phyloP scores from a whole-genome alignment of 2,113 vertebrate genomes.

The Geococcyx californianus region DNA sequence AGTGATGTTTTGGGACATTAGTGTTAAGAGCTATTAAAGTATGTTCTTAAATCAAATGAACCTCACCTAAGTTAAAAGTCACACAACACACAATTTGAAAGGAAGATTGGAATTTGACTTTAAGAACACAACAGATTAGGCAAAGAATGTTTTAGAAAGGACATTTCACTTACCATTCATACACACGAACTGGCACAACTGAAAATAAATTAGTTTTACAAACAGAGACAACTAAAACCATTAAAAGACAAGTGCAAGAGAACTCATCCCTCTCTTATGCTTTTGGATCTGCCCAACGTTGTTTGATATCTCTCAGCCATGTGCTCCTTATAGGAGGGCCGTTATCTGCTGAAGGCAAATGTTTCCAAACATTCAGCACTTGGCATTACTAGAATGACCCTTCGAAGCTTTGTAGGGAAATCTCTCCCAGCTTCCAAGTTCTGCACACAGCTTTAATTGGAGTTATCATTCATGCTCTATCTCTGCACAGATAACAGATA shows the following conservation, averaged over 20 bases:
- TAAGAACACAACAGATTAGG: background rate
- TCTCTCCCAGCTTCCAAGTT: background rate
- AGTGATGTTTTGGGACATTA: background rate
- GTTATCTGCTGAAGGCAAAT: background rate
- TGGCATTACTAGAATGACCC: background rate
- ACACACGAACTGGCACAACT: background rate
- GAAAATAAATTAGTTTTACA: background rate
- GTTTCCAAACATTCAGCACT: background rate
- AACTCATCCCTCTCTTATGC: background rate
- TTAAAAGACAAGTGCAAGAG: background rate
- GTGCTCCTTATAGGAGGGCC: background rate
- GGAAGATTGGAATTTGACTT: background rate
- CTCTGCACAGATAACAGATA: slow-evolving; percentile 7
- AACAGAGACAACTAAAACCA: background rate
- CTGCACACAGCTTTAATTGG: background rate
- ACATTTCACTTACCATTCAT: background rate
- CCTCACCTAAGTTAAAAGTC: background rate
- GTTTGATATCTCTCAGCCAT: background rate
- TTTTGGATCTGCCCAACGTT: background rate
- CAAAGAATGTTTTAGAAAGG: background rate
- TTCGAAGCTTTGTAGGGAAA: slow-evolving; percentile 19
- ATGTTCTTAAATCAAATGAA: background rate
- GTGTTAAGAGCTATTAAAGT: background rate
- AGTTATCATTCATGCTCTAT: background rate
- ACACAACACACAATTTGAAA: background rate